Evolutionary conservation across 2,888 invertebrate genomes (phyloP), one percentile per base, ranked within the genome.

Genomic region (Glaucopsyche alexis): DNA sequence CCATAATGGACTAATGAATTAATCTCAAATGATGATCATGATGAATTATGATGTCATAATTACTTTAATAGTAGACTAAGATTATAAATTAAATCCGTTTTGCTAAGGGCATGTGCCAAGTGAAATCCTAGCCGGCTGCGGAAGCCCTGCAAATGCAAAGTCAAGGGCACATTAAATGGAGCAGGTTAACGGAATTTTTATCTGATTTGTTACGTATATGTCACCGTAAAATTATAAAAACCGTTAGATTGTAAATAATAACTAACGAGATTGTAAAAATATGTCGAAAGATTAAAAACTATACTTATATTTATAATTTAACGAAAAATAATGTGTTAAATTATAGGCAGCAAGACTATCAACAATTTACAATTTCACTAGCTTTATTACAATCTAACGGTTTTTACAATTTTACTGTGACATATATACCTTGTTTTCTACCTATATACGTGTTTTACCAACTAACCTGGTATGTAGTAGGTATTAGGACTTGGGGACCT

Each of bases 111-210:
- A 42, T 11, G 66, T 42, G 66, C 42, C 66, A 60, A 60, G 66
- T 66, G 42, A 66, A 71, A 71, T 60, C 47, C 64, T 29, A 45
- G 47, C 64, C 71, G 13, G 16, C 49, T 42, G 55, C 64, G 49
- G 81, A 81, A 81, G 80, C 80, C 81, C 38, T 76, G 77, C 75
- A 74, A 64, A 75, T 74, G 72, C 75, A 72, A 78, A 78, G 79
- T 80, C 81, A 80, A 80, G 79, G 77, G 74, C 76, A 72, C 40
- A 71, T 74, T 71, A 76, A 77, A 77, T 77, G 72, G 75, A 71
- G 55, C 71, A 45, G 16, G 42, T 14, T 55, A 55, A 55, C 60
- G 60, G 13, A 7, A 38, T 60, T 55, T 38, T 60, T 60, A 60
- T 29, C 60, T 60, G 14, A 13, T 29, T 19, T 2, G 19, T 29